These are phyloP conservation scores for Cryptus armator DNA, from an alignment of 2,888 invertebrate species.

Conservation along the genomic window DNA sequence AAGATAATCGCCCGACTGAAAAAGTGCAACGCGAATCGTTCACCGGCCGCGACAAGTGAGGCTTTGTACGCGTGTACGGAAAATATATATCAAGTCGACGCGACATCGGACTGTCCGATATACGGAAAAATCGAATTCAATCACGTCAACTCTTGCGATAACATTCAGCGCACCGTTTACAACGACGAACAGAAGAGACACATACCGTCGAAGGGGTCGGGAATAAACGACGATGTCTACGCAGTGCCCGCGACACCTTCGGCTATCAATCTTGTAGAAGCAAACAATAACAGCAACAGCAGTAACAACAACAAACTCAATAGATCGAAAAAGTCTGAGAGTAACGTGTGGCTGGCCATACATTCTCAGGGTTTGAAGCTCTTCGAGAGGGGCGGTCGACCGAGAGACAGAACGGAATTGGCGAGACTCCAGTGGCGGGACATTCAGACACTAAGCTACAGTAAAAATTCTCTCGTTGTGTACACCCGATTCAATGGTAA, in stretches of 20 bases:
- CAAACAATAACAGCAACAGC: conserved; percentile 70
- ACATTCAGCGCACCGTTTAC: conserved; percentile 72
- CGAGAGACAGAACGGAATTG: conserved; percentile 80
- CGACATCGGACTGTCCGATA: conserved; percentile 70
- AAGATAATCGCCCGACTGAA: conserved; percentile 79
- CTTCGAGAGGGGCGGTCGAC: conserved; percentile 82
- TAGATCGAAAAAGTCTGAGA: conserved; percentile 79
- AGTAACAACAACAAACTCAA: conserved; percentile 72
- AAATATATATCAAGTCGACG: conserved; percentile 76
- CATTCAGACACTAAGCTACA: conserved; percentile 92
- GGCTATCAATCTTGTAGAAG: conserved; percentile 54
- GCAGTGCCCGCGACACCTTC: conserved; percentile 57
- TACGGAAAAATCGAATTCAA: conserved; percentile 75
- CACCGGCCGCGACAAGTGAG: conserved; percentile 48
- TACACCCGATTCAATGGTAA: conserved; percentile 87
- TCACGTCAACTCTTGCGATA: conserved; percentile 72
- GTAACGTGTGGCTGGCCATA: conserved; percentile 85
- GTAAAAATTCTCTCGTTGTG: conserved; percentile 90
- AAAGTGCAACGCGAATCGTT: conserved; percentile 67
- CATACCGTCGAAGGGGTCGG: conserved; percentile 21
- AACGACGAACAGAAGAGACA: conserved; percentile 72
- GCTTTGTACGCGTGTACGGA: conserved; percentile 70
- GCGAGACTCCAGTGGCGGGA: conserved; percentile 89
- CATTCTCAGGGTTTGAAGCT: conserved; percentile 84
- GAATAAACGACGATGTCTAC: conserved; percentile 70